Conservation (phyloP, 2,888 invertebrate genomes). For the Acrobasis suavella region DNA sequence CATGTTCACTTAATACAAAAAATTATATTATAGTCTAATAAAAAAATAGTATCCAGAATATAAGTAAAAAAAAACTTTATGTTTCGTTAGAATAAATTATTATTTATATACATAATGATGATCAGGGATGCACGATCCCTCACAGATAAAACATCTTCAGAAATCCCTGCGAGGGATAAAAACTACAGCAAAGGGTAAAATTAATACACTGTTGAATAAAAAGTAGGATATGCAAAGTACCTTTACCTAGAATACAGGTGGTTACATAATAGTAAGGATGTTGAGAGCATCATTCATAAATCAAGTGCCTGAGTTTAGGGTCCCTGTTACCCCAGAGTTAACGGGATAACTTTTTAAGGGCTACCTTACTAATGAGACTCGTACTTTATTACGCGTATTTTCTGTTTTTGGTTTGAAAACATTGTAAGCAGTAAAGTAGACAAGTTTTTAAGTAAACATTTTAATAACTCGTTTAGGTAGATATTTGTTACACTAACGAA, state of each 20-base stretch:
- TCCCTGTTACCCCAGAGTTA: slow-evolving; percentile 23
- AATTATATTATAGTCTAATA: too few species aligned
- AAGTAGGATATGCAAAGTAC: slow-evolving; percentile 17
- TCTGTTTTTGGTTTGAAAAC: slow-evolving; percentile 22
- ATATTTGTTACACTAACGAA: too few species aligned
- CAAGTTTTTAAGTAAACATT: too few species aligned
- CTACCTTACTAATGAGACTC: slow-evolving; percentile 27
- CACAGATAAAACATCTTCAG: background rate
- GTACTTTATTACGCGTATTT: slow-evolving; percentile 23
- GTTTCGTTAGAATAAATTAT: too few species aligned
- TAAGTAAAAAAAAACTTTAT: too few species aligned
- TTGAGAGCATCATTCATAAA: slow-evolving; percentile 23
- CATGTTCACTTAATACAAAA: too few species aligned
- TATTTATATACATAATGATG: too few species aligned
- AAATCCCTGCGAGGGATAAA: background rate
- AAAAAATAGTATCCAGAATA: too few species aligned
- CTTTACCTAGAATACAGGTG: slow-evolving; percentile 11
- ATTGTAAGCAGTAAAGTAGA: background rate
- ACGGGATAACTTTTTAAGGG: slow-evolving; percentile 28
- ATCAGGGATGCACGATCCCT: background rate
- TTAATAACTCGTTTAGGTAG: too few species aligned
- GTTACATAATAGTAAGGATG: slow-evolving; percentile 15
- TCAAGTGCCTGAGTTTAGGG: slow-evolving; percentile 26
- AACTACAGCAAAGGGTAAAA: background rate
- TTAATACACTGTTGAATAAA: slow-evolving; percentile 13